Evolutionary conservation across 2,888 invertebrate genomes (phyloP).

Genomic region (Hemistola chrysoprasaria): DNA sequence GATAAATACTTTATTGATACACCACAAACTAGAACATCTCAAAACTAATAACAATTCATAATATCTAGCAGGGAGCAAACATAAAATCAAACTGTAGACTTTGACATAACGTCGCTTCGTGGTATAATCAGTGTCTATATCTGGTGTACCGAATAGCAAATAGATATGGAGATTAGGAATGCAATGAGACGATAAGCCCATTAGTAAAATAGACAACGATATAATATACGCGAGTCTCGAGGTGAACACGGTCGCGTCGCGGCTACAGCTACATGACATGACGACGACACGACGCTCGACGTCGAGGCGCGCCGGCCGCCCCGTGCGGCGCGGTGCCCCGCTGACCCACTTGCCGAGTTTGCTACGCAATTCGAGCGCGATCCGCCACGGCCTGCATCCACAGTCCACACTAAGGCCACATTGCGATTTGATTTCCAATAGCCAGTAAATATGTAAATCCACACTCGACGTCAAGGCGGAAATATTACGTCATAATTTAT

Average conservation of each 20-base stretch:
- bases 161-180: constrained; percentile 19
- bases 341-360: constrained; percentile 74
- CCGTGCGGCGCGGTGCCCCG: constrained; percentile 65
- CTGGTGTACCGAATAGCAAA: constrained; percentile 9
- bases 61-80: no score
- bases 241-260: not conserved
- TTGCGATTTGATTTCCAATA: constrained; percentile 25
- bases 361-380: constrained; percentile 77
- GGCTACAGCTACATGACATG: not conserved
- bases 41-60: no score
- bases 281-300: constrained; percentile 15
- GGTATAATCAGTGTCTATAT: no score
- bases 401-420: constrained; percentile 21
- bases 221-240: constrained; percentile 1
- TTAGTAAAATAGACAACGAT: constrained; percentile 5
- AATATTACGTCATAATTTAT: constrained; percentile 10
- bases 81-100: no score
- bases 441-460: constrained; percentile 15
- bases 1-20: no score
- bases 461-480: constrained; percentile 3
- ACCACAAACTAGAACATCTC: no score
- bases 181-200: constrained; percentile 9
- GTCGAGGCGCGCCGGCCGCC: constrained; percentile 39
- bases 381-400: constrained; percentile 51
- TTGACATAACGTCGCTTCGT: no score